phyloP scores from a whole-genome alignment of 2,797 vertebrate genomes.

The Urocyon cinereoargenteus region DNA sequence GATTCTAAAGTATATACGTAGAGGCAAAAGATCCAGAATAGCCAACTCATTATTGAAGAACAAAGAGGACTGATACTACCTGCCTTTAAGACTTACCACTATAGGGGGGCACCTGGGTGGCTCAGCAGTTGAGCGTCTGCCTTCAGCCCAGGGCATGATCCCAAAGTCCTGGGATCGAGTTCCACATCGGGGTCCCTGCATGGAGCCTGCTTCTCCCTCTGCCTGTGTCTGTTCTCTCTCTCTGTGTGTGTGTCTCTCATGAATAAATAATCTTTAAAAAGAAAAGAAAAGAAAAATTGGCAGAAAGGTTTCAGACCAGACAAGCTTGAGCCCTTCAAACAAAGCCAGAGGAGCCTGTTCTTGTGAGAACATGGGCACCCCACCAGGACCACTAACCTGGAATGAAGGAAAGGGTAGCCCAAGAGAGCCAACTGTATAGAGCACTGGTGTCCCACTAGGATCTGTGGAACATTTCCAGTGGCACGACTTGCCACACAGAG shows the following conservation, averaged over 20 bases:
- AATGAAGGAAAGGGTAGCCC: background rate
- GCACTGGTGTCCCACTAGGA: background rate
- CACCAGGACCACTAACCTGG: background rate
- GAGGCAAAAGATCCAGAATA: background rate
- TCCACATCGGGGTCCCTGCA: too few species aligned
- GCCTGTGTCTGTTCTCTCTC: too few species aligned
- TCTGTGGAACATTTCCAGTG: background rate
- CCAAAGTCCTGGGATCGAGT: too few species aligned
- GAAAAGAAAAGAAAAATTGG: background rate
- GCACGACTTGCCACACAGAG: background rate
- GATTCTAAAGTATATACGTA: background rate
- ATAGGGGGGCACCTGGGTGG: background rate
- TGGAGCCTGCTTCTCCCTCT: too few species aligned
- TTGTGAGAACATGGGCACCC: background rate
- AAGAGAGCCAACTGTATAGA: background rate
- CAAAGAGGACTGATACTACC: background rate
- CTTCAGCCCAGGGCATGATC: too few species aligned
- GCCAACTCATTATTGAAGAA: background rate
- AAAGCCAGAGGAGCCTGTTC: background rate
- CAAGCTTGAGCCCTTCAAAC: background rate
- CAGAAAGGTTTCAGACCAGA: slow-evolving; percentile 12
- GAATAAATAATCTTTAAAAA: too few species aligned
- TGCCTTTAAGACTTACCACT: background rate
- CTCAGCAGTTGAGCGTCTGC: too few species aligned
- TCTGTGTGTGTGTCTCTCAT: too few species aligned